A percentile compares a stretch with the other conserved stretches of the same genome.
phyloP scores from a whole-genome alignment of 1,140 invertebrate species.

The Neuroterus valhalla region DNA sequence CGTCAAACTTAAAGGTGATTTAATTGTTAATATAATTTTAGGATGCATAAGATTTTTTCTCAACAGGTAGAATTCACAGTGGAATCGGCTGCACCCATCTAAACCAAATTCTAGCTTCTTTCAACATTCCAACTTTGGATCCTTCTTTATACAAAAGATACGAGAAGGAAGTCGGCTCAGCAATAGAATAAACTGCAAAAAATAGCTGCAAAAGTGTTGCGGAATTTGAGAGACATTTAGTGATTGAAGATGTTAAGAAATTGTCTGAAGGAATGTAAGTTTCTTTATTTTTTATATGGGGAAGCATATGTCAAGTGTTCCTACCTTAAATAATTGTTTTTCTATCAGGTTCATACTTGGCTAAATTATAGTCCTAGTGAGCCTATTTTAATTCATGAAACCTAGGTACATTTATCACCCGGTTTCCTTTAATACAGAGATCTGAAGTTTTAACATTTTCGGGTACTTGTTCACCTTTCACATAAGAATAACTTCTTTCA shows the following conservation, averaged over 20 bases:
- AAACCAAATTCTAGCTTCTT: slow-evolving; percentile 42
- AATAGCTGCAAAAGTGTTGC: slow-evolving; percentile 38
- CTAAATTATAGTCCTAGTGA: too few species aligned
- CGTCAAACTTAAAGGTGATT: too few species aligned
- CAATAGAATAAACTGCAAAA: slow-evolving; percentile 41
- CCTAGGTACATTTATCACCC: too few species aligned
- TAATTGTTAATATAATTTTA: neutral
- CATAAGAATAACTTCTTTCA: too few species aligned
- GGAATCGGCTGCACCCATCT: slow-evolving; percentile 28
- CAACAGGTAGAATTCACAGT: slow-evolving; percentile 34
- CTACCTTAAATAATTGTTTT: too few species aligned
- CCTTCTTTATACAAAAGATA: slow-evolving; percentile 40
- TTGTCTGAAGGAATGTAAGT: slow-evolving; percentile 41
- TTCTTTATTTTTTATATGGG: too few species aligned
- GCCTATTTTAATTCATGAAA: too few species aligned
- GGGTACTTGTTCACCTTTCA: too few species aligned
- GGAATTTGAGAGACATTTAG: slow-evolving; percentile 36
- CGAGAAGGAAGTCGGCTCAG: slow-evolving; percentile 40
- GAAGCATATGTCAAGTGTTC: too few species aligned
- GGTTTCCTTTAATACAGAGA: too few species aligned
- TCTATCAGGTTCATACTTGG: too few species aligned
- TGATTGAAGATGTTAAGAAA: slow-evolving; percentile 41
- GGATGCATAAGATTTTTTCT: slow-evolving; percentile 18
- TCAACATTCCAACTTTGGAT: slow-evolving; percentile 32
- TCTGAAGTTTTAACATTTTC: too few species aligned